Base-by-base conservation (phyloP, 2,113 vertebrate species). In the Cyanocitta stelleri region DNA sequence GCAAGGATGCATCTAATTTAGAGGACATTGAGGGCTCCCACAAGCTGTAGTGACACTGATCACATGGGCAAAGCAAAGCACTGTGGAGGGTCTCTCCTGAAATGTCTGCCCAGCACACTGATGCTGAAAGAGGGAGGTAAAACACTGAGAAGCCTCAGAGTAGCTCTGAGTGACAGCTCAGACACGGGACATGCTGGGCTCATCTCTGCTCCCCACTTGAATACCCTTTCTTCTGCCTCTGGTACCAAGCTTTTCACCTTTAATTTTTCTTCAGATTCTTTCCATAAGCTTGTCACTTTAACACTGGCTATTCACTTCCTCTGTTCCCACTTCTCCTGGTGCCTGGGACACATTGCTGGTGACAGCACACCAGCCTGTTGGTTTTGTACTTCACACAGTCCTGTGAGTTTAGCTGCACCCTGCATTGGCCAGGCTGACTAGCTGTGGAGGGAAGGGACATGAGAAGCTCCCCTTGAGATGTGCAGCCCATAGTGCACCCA, bases 311-410 rank as follows among this genome's bases (percentile, higher is more conserved):
- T 71, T 82, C 9, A 5, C 14, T 39, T 52, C 32, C 35, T 67
- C 10, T 14, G 30, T n/a, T 66, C 19, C 37, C 43, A 5, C 51
- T 52, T 87, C 44, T 59, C n/a, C 58, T 43, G 27, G 33, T 52
- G n/a, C n/a, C 44, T 41, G 44, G 77, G 22, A 20, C 30, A 35
- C 4, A 0, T 14, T 67, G 69, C 30, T n/a, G n/a, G 2, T 11
- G 20, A 32, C 69, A 69, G 46, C 54, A 41, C 32, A 23, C 4
- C 27, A 49, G 12, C 16, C 49, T 54, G 23, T 13, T 59, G 49
- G 4, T 16, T 62, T 54, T 32, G n/a, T 44, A 0, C 16, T 54
- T 58, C n/a, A 3, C 20, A 3, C 2, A 1, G 22, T 39, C 33
- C 68, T n/a, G 23, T 9, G 62, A 49, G 37, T 32, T 61, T 35